Conservation (phyloP, 2,888 invertebrate genomes). For the Troides oblongomaculatus region DNA sequence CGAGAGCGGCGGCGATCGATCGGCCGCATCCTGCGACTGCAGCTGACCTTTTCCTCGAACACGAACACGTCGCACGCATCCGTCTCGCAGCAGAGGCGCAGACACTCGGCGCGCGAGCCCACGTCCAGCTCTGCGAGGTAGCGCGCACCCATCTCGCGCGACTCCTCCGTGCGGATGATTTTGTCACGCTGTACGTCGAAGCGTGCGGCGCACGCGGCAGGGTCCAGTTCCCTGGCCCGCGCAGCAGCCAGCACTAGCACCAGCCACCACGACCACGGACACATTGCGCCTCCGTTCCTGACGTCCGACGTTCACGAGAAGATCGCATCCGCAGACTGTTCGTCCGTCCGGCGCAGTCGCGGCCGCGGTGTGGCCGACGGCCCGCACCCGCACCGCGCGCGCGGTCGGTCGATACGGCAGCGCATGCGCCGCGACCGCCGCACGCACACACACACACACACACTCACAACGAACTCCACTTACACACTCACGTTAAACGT, state of each 20-base stretch:
- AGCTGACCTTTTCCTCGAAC: slow-evolving; percentile 91
- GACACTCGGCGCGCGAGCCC: slow-evolving; percentile 89
- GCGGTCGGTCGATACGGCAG: slow-evolving; percentile 43
- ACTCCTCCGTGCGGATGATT: slow-evolving; percentile 94
- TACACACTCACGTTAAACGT: too few relatives aligned
- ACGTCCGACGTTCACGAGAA: neutral
- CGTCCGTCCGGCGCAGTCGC: slow-evolving; percentile 21
- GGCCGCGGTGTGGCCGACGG: slow-evolving; percentile 40
- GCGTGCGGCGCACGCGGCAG: slow-evolving; percentile 85
- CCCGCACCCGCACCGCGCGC: neutral
- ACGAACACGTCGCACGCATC: slow-evolving; percentile 94
- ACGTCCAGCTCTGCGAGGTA: slow-evolving; percentile 92
- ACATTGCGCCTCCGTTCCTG: slow-evolving; percentile 32
- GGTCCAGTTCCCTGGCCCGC: slow-evolving; percentile 77
- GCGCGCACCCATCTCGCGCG: slow-evolving; percentile 92
- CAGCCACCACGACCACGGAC: slow-evolving; percentile 48
- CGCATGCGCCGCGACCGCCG: slow-evolving; percentile 44
- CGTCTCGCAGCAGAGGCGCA: slow-evolving; percentile 92
- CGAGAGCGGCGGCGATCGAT: neutral
- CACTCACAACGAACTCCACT: too few relatives aligned
- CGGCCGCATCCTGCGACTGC: neutral
- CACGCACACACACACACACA: too few relatives aligned
- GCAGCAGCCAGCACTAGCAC: slow-evolving; percentile 41
- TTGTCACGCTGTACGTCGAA: slow-evolving; percentile 93
- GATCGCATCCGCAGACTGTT: neutral